Evolutionary conservation across 2,888 invertebrate species (phyloP), one percentile per base, ranked within the genome.

Genomic region (Caenorhabditis macrosperma): DNA sequence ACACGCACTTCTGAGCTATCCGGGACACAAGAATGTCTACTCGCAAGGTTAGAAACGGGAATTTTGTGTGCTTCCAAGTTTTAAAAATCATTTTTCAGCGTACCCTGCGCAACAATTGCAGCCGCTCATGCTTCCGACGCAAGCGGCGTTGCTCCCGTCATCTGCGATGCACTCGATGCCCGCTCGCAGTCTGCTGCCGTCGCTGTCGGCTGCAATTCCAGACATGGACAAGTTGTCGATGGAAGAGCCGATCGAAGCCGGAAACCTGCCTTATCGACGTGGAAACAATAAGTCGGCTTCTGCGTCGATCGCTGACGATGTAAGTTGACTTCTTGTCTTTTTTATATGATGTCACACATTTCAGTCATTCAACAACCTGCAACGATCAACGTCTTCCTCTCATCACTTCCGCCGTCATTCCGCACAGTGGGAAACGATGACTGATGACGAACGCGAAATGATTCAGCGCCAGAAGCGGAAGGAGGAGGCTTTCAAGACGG

Each of bases 401-500:
- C 38, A 38, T 15, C 46, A 72, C 17, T 44, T 67, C 24, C 72
- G 68, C 0, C 67, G 78, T 10, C 67, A 74, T 22, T 78, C 78
- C 1, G 64, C 72, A 10, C 71, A 72, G 67, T 84, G 84, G 84
- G 84, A 84, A 54, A 81, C 75, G 9, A 81, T 84, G 82, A 84
- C 84, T 0, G 84, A 84, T 38, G 84, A 84, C 20, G 84, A 84
- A 46, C 78, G 84, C 5, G 84, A 84, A 41, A 44, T 78, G 64
- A 61, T 76, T 50, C 81, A 79, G 28, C 72, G 84, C 9, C 74
- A 69, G 46, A 81, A 82, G 44, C 57, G 84, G 44, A 82, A 86
- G 68, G 86, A 85, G 50, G 84, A 86, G 54, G 86, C 89, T 5
- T 89, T 84, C 84, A 89, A 89, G 72, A 89, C 89, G n/a, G 89